These are phyloP conservation scores for Trichacis sp. DNA, from an alignment of 2,888 invertebrate species.

Conservation along the genomic window DNA sequence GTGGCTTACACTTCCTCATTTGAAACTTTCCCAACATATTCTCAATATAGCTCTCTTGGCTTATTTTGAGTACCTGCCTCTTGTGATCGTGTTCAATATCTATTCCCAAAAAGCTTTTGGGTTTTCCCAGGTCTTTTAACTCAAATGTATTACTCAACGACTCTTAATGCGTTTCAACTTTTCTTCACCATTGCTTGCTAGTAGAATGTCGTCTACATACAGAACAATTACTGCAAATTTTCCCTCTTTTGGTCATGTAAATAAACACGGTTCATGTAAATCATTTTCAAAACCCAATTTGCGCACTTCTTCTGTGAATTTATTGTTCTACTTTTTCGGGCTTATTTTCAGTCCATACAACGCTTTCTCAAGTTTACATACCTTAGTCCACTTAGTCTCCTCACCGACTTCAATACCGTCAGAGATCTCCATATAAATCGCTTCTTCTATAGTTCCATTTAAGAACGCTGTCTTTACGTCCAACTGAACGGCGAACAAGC, in stretches of 20 bases:
- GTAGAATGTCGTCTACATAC: constrained; percentile 18
- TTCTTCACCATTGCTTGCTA: constrained; percentile 36
- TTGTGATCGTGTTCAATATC: constrained; percentile 36
- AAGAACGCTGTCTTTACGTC: constrained; percentile 27
- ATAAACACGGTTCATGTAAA: too few species aligned
- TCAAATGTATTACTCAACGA: constrained; percentile 37
- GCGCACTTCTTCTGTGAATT: constrained; percentile 36
- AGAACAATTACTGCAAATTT: constrained; percentile 43
- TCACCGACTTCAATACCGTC: constrained; percentile 8
- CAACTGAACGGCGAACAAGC: constrained; percentile 11
- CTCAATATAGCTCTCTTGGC: constrained; percentile 19
- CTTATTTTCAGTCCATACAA: too few species aligned
- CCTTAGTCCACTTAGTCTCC: neutral
- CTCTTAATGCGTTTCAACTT: constrained; percentile 33
- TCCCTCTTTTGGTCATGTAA: constrained; percentile 38
- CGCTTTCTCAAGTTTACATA: constrained; percentile 13
- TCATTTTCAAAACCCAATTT: too few species aligned
- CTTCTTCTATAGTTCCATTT: constrained; percentile 17
- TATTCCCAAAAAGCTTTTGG: constrained; percentile 41
- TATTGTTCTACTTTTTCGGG: constrained; percentile 29
- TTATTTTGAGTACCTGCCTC: constrained; percentile 9
- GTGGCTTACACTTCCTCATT: constrained; percentile 14
- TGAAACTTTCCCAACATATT: constrained; percentile 28
- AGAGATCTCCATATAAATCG: constrained; percentile 19
- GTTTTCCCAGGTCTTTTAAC: constrained; percentile 43